These are phyloP conservation scores for Umimayanthus kanabou DNA, from an alignment of 92 coral and sea anemone genomes.

Conservation along the genomic window DNA sequence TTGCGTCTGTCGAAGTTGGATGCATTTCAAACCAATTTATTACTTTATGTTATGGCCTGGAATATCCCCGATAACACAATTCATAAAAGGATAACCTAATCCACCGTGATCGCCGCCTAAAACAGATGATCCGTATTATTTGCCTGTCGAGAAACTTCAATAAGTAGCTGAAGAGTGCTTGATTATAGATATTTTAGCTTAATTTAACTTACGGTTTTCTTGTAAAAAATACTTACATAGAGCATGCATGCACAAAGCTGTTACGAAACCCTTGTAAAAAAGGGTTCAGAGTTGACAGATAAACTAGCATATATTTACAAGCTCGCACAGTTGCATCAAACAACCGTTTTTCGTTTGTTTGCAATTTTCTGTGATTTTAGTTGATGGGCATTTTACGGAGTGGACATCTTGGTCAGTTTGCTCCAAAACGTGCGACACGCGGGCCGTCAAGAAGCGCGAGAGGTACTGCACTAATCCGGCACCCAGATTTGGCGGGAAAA, in stretches of 20 bases:
- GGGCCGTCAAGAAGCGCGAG: conserved; percentile 49
- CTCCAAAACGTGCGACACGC: conserved; percentile 44
- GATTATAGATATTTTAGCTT: too few species aligned
- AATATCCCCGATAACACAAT: too few species aligned
- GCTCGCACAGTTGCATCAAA: background rate
- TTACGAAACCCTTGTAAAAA: background rate
- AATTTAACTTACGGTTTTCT: too few species aligned
- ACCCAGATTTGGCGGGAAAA: conserved; percentile 51
- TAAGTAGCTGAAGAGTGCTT: too few species aligned
- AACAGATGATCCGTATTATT: too few species aligned
- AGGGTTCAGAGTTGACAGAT: too few species aligned
- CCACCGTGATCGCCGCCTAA: too few species aligned
- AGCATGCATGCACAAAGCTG: too few species aligned
- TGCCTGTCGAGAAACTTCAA: too few species aligned
- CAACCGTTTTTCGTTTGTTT: background rate
- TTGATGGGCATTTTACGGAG: conserved; percentile 54
- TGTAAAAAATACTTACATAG: too few species aligned
- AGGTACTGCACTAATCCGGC: conserved; percentile 59
- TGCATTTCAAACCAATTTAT: too few species aligned
- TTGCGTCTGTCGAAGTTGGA: background rate
- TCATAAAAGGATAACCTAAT: background rate
- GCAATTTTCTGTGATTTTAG: background rate
- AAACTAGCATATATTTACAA: conserved; percentile 1
- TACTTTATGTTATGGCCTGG: too few species aligned
- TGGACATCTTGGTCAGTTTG: conserved; percentile 67